Conservation (phyloP, 2,113 vertebrate genomes). For the Pomatostomus ruficeps region DNA sequence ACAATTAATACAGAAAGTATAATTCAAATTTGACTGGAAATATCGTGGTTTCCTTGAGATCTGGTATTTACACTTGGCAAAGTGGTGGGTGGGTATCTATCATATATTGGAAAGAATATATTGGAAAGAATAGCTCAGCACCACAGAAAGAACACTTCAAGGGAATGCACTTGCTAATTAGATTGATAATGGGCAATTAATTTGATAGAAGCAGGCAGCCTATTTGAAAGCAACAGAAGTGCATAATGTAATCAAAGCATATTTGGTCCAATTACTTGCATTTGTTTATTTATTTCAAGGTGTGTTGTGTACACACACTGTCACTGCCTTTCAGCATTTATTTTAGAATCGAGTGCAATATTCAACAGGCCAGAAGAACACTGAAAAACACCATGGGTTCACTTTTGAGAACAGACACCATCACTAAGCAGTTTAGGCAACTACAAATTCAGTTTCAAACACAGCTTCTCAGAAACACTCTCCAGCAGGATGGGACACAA, state of each 20-base stretch:
- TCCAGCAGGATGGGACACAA: not conserved
- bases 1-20: not conserved
- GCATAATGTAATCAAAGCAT: not conserved
- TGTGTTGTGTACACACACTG: not conserved
- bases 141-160: not conserved
- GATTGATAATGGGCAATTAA: not conserved
- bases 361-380: not conserved
- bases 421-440: not conserved
- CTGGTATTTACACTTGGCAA: not conserved
- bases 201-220: not conserved
- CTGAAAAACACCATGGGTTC: not conserved
- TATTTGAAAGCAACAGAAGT: not conserved
- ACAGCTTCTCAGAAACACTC: not conserved
- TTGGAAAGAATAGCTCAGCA: not conserved
- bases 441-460: not conserved
- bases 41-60: not conserved
- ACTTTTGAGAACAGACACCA: not conserved
- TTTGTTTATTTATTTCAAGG: not conserved
- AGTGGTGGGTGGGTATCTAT: not conserved
- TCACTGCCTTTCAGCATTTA: not conserved
- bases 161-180: not conserved
- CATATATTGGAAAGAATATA: not conserved
- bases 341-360: not conserved
- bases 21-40: not conserved
- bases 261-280: not conserved